Conservation (phyloP, 2,888 invertebrate species). For the Xanthorhoe designata region DNA sequence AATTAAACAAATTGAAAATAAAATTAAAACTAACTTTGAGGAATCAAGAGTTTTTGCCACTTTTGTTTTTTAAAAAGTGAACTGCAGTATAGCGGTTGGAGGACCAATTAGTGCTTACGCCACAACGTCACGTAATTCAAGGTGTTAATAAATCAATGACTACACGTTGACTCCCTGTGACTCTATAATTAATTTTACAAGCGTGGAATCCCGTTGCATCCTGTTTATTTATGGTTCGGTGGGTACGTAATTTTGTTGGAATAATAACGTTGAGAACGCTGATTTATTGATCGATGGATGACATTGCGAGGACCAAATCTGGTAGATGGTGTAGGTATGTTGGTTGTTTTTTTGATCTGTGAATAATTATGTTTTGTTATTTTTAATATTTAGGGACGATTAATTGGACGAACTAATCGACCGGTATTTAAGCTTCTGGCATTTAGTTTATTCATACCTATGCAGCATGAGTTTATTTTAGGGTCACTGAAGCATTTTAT, state of each 20-base stretch:
- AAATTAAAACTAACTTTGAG: not conserved
- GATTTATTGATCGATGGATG: not conserved
- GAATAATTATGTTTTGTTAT: not conserved
- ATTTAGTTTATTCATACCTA: too few species aligned
- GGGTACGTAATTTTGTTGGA: constrained; percentile 4
- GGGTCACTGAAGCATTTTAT: too few species aligned
- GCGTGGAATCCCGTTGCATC: constrained; percentile 15
- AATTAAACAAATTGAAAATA: not conserved
- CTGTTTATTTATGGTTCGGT: constrained; percentile 11
- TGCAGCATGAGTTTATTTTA: too few species aligned
- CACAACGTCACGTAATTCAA: constrained; percentile 13
- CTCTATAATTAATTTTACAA: constrained; percentile 16
- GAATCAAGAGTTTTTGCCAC: not conserved
- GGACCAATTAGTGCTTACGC: constrained; percentile 26
- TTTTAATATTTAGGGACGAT: too few species aligned
- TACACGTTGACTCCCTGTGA: constrained; percentile 5
- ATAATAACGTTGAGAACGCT: not conserved
- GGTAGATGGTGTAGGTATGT: not conserved
- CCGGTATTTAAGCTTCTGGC: too few species aligned
- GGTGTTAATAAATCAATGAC: constrained; percentile 20
- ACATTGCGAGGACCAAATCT: too few species aligned
- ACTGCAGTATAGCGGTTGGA: constrained; percentile 7
- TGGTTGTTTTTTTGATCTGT: not conserved
- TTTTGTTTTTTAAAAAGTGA: constrained; percentile 6
- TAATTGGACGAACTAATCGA: too few species aligned